Evolutionary conservation across 2,888 invertebrate genomes (phyloP).

Genomic region (Eupithecia vulgata): DNA sequence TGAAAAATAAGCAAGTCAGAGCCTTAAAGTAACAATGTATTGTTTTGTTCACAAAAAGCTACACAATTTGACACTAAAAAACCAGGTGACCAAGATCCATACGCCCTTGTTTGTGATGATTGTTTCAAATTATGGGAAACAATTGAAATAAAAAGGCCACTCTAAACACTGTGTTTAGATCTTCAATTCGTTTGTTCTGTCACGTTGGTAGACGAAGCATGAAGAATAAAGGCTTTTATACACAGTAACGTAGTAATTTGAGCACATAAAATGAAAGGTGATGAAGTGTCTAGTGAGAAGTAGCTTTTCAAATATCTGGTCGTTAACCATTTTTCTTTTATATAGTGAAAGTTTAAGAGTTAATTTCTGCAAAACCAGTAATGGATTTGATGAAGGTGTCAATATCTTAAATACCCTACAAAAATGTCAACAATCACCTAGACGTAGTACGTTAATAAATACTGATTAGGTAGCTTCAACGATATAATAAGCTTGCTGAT

Average conservation of each 20-base stretch:
- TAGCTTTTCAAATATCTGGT: constrained; percentile 1
- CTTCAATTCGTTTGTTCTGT: constrained; percentile 60
- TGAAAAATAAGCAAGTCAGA: constrained; percentile 22
- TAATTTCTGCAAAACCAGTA: not conserved
- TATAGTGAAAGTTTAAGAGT: not conserved
- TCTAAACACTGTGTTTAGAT: constrained; percentile 57
- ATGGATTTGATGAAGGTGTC: not conserved
- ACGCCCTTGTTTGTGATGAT: constrained; percentile 43
- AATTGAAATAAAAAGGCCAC: constrained; percentile 58
- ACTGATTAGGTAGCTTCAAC: not conserved
- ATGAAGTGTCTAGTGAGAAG: constrained; percentile 12
- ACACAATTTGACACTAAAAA: constrained; percentile 36
- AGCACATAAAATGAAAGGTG: constrained; percentile 28
- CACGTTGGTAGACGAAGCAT: constrained; percentile 45
- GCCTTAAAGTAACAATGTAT: constrained; percentile 26
- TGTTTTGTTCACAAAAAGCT: constrained; percentile 32
- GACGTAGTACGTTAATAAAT: not conserved
- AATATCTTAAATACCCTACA: not conserved
- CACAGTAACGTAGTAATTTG: constrained; percentile 28
- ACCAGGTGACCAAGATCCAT: constrained; percentile 45
- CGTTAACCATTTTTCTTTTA: not conserved
- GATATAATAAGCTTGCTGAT: not conserved
- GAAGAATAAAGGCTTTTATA: constrained; percentile 23
- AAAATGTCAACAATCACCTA: not conserved
- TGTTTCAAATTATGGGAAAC: constrained; percentile 57